These are phyloP conservation scores for Coreius guichenoti DNA, from an alignment of 2,797 vertebrate genomes.

Conservation along the genomic window DNA sequence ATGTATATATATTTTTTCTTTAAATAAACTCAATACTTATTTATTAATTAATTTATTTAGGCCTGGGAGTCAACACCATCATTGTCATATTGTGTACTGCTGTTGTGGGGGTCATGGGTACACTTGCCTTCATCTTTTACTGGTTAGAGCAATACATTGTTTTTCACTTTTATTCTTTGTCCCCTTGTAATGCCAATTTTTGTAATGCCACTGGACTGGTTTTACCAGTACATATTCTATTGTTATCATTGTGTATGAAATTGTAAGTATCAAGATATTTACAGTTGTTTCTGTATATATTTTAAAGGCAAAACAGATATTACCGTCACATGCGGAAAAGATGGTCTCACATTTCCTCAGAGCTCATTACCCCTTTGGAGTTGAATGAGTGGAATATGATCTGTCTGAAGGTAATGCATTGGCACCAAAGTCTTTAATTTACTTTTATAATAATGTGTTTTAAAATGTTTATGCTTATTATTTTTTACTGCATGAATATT, in stretches of 20 bases:
- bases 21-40: neutral
- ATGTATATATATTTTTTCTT: neutral
- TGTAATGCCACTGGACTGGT: neutral
- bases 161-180: neutral
- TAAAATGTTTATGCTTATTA: neutral
- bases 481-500: neutral
- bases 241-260: neutral
- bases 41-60: conserved; percentile 53
- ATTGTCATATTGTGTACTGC: conserved; percentile 69
- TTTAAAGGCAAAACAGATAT: conserved; percentile 85
- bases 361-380: conserved; percentile 84
- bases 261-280: neutral
- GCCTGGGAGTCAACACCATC: neutral
- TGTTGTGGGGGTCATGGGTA: conserved; percentile 73
- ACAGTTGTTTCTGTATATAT: neutral
- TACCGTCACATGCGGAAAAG: conserved; percentile 81
- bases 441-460: neutral
- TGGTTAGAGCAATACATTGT: conserved; percentile 64
- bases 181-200: neutral
- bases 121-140: conserved; percentile 80
- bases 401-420: conserved; percentile 84
- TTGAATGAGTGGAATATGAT: conserved; percentile 81
- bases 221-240: conserved; percentile 3
- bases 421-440: neutral
- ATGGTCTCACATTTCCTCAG: conserved; percentile 89